phyloP scores from a whole-genome alignment of 2,113 vertebrate genomes.

The Engystomops pustulosus region DNA sequence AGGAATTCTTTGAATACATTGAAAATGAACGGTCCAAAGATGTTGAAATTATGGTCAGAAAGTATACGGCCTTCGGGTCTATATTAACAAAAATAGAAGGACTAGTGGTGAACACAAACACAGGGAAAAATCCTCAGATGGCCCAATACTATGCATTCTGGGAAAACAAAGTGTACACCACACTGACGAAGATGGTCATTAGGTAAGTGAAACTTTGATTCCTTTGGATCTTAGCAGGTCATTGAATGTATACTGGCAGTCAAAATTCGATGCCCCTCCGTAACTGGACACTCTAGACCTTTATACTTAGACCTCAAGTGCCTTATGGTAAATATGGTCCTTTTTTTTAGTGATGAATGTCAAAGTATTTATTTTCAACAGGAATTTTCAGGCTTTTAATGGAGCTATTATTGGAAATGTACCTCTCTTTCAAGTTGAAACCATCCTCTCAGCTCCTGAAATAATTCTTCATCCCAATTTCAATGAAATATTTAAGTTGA shows the following conservation, averaged over 20 bases:
- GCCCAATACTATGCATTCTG: slow-evolving; percentile 84
- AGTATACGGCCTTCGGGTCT: slow-evolving; percentile 81
- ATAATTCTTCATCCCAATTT: slow-evolving; percentile 82
- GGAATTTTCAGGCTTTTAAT: slow-evolving; percentile 86
- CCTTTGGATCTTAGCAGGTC: too few species aligned
- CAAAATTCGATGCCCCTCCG: too few species aligned
- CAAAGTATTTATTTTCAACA: slow-evolving; percentile 62
- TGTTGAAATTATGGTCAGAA: slow-evolving; percentile 74
- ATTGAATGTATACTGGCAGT: too few species aligned
- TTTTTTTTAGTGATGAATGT: too few species aligned
- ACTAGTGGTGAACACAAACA: slow-evolving; percentile 80
- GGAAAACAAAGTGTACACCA: slow-evolving; percentile 83
- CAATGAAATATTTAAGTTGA: slow-evolving; percentile 80
- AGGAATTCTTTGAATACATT: slow-evolving; percentile 86
- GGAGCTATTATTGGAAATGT: slow-evolving; percentile 71
- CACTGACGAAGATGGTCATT: slow-evolving; percentile 81
- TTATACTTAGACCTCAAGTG: too few species aligned
- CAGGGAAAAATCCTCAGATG: slow-evolving; percentile 81
- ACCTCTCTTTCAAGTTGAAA: slow-evolving; percentile 84
- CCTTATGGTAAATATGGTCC: too few species aligned
- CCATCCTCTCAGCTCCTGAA: slow-evolving; percentile 79
- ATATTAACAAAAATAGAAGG: slow-evolving; percentile 86
- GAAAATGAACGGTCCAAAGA: slow-evolving; percentile 80
- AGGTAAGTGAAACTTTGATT: slow-evolving; percentile 74
- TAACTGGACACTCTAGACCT: too few species aligned